Evolutionary conservation across 2,113 vertebrate genomes (phyloP), one percentile per base, ranked within the genome.

Genomic region (Indicator maculatus): DNA sequence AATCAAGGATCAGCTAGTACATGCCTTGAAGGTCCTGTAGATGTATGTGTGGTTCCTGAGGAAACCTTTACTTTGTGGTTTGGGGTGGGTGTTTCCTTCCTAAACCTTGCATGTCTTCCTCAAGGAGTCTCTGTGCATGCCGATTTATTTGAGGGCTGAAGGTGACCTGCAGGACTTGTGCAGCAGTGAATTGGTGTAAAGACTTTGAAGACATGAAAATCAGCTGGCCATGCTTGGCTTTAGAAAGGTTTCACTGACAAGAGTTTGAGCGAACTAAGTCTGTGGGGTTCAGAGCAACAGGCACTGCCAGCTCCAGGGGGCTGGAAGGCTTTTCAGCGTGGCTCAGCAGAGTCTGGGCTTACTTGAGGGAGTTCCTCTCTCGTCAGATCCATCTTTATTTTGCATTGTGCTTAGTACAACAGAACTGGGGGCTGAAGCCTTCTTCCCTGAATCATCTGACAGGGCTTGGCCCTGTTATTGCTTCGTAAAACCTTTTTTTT

Each of bases 281-380:
- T 89, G 38, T 39, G 50, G 73, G 79, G 61, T 81, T 91, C 83
- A 81, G 81, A 97, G 69, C 90, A 95, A 88, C 93, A 91, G 92
- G 93, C 88, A 70, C 55, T 93, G 76, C 74, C 93, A 95, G 88
- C 94, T 88, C 88, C 13, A 86, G 61, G 69, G 85, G 93, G 95
- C 94, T 95, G 91, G 95, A 95, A 89, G 86, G 76, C 83, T 90
- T 95, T 96, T 94, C 84, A 95, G 72, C 41, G 77, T 94, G 90
- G 91, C 93, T 96, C 96, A 97, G 86, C 50, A 94, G 90, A 66
- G 50, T 84, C 95, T 91, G 93, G 96, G 90, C 94, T 97, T 95
- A 86, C 76, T 83, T 78, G 53, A 86, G 83, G 88, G 94, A 93
- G 94, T 77, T 76, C 76, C 86, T 91, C 96, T 91, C 94, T 90